Conservation (phyloP, 2,888 invertebrate species). For the Thyatira batis region DNA sequence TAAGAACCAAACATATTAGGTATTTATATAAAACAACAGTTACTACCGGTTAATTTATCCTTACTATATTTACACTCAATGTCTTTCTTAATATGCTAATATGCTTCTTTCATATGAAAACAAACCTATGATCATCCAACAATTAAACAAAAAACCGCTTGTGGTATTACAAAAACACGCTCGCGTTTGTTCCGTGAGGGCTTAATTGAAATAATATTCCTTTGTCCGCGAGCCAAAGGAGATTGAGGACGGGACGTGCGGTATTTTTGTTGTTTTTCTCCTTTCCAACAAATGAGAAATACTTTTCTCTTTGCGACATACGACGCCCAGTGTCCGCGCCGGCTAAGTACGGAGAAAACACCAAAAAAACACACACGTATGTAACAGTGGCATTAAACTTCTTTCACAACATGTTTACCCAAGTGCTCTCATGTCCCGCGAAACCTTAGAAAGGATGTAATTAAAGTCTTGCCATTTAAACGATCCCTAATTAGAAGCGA, state of each 20-base stretch:
- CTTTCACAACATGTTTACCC: conserved; percentile 19
- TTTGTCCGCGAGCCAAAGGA: conserved; percentile 65
- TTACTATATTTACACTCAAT: too few species aligned
- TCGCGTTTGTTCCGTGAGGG: conserved; percentile 46
- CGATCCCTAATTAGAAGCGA: background rate
- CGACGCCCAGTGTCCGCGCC: conserved; percentile 54
- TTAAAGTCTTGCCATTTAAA: conserved; percentile 32
- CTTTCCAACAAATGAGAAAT: conserved; percentile 69
- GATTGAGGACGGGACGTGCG: conserved; percentile 64
- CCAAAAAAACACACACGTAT: conserved; percentile 36
- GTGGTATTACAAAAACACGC: conserved; percentile 36
- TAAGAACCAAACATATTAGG: too few species aligned
- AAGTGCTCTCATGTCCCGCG: conserved; percentile 14
- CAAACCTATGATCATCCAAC: conserved; percentile 22
- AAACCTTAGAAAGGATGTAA: conserved; percentile 21
- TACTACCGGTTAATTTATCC: too few species aligned
- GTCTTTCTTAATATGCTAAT: too few species aligned
- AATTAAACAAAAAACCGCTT: conserved; percentile 46
- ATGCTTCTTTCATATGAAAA: background rate
- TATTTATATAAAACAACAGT: too few species aligned
- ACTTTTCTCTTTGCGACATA: conserved; percentile 73
- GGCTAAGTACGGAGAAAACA: conserved; percentile 45
- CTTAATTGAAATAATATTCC: conserved; percentile 76
- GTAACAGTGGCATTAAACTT: conserved; percentile 28
- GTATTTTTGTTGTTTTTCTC: conserved; percentile 65